These are phyloP conservation scores for Campaea margaritaria DNA, from an alignment of 2,888 invertebrate genomes.

Conservation along the genomic window DNA sequence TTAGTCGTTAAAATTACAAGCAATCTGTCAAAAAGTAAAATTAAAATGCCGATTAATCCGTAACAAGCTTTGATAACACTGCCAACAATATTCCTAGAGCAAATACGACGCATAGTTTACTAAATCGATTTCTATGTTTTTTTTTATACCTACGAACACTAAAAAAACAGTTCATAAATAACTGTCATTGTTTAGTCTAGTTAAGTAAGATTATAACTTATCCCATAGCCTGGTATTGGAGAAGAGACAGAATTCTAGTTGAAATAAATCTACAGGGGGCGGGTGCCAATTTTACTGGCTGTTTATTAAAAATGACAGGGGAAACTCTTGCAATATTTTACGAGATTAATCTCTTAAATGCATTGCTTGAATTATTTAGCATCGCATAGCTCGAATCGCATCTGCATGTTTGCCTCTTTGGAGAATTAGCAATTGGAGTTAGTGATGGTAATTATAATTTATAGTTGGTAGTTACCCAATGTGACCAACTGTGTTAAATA, in stretches of 20 bases:
- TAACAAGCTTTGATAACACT: no score
- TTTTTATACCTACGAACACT: no score
- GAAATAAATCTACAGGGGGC: slow-evolving; percentile 32
- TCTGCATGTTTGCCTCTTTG: background rate
- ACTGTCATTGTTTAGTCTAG: no score
- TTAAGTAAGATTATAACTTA: slow-evolving; percentile 5
- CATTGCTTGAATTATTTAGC: background rate
- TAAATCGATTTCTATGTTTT: slow-evolving; percentile 52
- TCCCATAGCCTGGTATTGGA: slow-evolving; percentile 34
- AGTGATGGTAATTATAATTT: no score
- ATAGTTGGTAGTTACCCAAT: no score
- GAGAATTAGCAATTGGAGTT: no score
- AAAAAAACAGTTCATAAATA: no score
- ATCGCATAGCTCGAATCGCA: background rate
- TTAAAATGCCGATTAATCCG: no score
- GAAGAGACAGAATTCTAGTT: slow-evolving; percentile 33
- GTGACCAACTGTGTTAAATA: no score
- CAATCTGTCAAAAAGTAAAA: no score
- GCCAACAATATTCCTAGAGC: background rate
- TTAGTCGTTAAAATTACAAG: no score
- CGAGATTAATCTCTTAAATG: background rate
- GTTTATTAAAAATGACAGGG: slow-evolving; percentile 1
- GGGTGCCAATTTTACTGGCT: slow-evolving; percentile 25
- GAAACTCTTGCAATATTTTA: background rate
- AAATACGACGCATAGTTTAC: slow-evolving; percentile 42